Conservation (phyloP, 2,113 vertebrate species). For the Peromyscus polionotus region DNA sequence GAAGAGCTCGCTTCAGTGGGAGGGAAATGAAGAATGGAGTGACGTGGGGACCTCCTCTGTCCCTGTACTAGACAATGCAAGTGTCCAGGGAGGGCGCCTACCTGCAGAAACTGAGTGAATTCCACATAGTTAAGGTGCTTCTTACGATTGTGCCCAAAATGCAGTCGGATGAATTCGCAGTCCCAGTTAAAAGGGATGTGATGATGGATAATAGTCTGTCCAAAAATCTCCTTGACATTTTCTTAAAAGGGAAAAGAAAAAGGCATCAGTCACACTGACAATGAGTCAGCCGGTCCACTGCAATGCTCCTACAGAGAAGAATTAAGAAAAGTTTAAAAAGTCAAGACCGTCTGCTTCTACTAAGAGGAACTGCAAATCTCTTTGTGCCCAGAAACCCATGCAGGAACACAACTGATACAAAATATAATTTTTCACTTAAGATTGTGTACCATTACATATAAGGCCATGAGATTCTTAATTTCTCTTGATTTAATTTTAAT, state of each 20-base stretch:
- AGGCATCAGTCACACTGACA: conserved; percentile 74
- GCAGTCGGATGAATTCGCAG: conserved; percentile 97
- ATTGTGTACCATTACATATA: conserved; percentile 84
- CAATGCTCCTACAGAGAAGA: conserved; percentile 83
- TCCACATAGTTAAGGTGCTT: conserved; percentile 96
- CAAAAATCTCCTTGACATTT: conserved; percentile 98
- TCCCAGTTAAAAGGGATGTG: conserved; percentile 99
- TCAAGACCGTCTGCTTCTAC: conserved; percentile 82
- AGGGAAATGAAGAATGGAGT: conserved; percentile 8
- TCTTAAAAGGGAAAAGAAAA: conserved; percentile 90
- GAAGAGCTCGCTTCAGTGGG: not conserved
- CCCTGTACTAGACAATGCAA: conserved; percentile 46
- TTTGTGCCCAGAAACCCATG: conserved; percentile 79
- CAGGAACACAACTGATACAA: conserved; percentile 83
- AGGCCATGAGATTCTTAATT: conserved; percentile 84
- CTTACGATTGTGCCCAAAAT: conserved; percentile 96
- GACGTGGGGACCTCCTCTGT: not conserved
- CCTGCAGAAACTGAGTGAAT: conserved; percentile 98
- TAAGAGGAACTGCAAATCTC: conserved; percentile 83
- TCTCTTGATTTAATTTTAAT: conserved; percentile 89
- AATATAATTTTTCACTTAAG: conserved; percentile 83
- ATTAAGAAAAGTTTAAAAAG: conserved; percentile 82
- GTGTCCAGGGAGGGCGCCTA: conserved; percentile 79
- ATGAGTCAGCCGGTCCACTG: conserved; percentile 71
- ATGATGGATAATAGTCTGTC: conserved; percentile 95